Percentiles rank a stretch among this genome's conserved stretches.
Conservation (phyloP, 2,888 invertebrate genomes). For the Microctonus hyperodae region DNA sequence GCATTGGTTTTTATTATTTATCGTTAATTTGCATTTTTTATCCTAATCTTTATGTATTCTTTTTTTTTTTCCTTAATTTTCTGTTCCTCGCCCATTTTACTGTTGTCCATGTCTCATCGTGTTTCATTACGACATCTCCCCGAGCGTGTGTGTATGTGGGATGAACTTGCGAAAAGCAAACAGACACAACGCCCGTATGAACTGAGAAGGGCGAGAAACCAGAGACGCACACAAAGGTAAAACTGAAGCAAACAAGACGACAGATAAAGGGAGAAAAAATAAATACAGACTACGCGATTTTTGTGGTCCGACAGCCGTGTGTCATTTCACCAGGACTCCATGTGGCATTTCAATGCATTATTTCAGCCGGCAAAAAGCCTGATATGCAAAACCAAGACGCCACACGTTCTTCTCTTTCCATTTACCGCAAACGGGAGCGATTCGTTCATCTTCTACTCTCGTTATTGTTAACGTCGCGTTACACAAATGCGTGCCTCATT, state of each 20-base stretch:
- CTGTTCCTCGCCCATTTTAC: background rate
- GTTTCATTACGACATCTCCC: background rate
- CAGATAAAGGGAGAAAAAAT: constrained; percentile 29
- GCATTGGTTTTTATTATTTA: background rate
- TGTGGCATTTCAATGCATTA: constrained; percentile 62
- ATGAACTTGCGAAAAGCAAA: constrained; percentile 10
- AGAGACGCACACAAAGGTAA: background rate
- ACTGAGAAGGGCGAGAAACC: constrained; percentile 28
- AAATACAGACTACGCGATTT: constrained; percentile 44
- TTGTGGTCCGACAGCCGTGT: constrained; percentile 57
- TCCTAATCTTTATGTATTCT: background rate
- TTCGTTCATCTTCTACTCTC: constrained; percentile 18
- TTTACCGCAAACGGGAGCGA: constrained; percentile 34
- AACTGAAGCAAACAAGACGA: background rate
- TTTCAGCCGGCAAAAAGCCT: constrained; percentile 59
- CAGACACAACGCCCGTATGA: background rate
- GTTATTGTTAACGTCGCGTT: constrained; percentile 18
- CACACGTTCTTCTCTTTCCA: constrained; percentile 32
- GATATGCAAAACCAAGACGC: constrained; percentile 58
- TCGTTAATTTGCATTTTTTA: constrained; percentile 14
- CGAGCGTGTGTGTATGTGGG: background rate
- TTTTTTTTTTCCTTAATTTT: background rate
- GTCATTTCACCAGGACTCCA: constrained; percentile 59
- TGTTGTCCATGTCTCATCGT: background rate
- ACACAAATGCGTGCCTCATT: constrained; percentile 5